Base-by-base conservation (phyloP, 2,113 vertebrate genomes). In the Apodemus sylvaticus region DNA sequence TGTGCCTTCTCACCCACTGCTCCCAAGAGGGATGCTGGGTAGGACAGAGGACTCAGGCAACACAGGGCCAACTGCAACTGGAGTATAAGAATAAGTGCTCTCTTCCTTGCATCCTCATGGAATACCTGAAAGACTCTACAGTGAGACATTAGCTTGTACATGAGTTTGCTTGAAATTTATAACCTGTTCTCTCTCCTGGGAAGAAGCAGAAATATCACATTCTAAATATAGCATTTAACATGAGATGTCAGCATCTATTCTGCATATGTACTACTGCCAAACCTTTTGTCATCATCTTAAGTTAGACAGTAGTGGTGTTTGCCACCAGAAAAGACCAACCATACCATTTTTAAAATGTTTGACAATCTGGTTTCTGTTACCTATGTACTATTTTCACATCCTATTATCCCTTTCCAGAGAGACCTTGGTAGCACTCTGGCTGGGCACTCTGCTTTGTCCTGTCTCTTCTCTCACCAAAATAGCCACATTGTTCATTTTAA, bases 281-380 rank as follows among this genome's bases (percentile, higher is more conserved):
- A 86, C 26, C 64, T 66, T 60, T 77, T 78, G 9, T 55, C 9
- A 78, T 89, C 53, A 70, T 7, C 10, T 77, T 91, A 60, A 71
- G 58, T 31, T 48, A 93, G 4, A 74, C 14, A 51, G 13, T 91
- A 7, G 83, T 91, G 53, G 68, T 66, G 29, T 5, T 78, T 78
- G 92, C 89, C 19, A 90, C 90, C n/a, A 90, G 76, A 93, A 90
- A 70, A 87, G 83, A 89, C 20, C 66, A 14, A 66, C 55, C 53
- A 68, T 64, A 45, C 14, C 77, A 19, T 77, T 90, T 95, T 68
- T 51, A 74, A 83, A 71, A 13, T 86, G 36, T 45, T 66, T 83
- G 55, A 42, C 62, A 70, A 71, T n/a, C 4, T 77, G 14, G 31
- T 5, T 36, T 42, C 34, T 45, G 79, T 74, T 45, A 11, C 13